These are phyloP conservation scores for Karalla daura DNA, from an alignment of 2,797 vertebrate genomes.

Conservation along the genomic window DNA sequence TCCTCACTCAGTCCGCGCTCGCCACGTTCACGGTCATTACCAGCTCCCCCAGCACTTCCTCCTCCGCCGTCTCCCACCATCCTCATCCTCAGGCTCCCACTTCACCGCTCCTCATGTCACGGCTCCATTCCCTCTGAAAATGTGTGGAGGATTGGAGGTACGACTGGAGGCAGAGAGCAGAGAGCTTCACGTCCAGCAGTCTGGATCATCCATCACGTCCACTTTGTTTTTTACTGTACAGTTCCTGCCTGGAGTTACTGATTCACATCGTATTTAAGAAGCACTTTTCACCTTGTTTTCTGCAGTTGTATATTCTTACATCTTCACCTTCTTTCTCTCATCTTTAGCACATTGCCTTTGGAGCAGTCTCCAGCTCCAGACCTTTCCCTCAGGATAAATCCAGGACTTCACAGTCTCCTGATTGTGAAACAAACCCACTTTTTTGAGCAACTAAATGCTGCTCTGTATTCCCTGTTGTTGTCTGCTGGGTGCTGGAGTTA, in stretches of 20 bases:
- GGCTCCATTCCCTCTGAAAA: constrained; percentile 15
- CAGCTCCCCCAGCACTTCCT: not conserved
- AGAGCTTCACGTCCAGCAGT: constrained; percentile 13
- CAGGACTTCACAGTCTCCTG: too few species aligned
- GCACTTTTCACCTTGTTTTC: too few species aligned
- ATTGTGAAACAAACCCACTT: constrained; percentile 15
- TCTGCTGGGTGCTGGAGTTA: constrained; percentile 14
- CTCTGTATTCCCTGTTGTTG: constrained; percentile 18
- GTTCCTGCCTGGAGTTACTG: too few species aligned
- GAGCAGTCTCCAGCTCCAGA: too few species aligned
- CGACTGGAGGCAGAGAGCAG: not conserved
- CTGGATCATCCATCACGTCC: too few species aligned
- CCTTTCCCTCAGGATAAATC: too few species aligned
- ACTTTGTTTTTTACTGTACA: too few species aligned
- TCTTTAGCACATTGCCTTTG: too few species aligned
- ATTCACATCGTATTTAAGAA: too few species aligned
- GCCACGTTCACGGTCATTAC: constrained; percentile 25
- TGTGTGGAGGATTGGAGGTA: constrained; percentile 1
- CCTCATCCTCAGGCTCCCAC: constrained; percentile 17
- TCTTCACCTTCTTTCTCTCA: too few species aligned
- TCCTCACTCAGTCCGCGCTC: constrained; percentile 38
- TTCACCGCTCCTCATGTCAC: not conserved
- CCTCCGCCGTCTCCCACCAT: constrained; percentile 15
- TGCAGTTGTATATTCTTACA: too few species aligned
- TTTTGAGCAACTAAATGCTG: not conserved